Conservation (phyloP, 1,140 invertebrate species). For the Eubasilissa regina region DNA sequence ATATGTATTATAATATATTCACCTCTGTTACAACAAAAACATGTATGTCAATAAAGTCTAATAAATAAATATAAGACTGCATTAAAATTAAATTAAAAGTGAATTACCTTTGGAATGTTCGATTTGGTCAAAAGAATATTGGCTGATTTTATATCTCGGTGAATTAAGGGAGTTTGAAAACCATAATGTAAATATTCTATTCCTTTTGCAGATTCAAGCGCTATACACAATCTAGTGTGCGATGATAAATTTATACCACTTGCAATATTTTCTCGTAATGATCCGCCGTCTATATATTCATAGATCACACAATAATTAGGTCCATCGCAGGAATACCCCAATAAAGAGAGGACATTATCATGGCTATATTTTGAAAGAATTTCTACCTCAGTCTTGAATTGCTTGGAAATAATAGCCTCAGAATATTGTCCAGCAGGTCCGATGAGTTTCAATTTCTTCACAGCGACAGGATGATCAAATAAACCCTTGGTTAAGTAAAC, state of each 20-base stretch:
- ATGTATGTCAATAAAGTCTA: too few species aligned
- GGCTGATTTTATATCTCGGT: conserved; percentile 84
- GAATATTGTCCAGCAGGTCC: conserved; percentile 64
- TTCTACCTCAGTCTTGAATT: conserved; percentile 80
- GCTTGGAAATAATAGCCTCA: conserved; percentile 70
- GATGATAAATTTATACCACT: conserved; percentile 67
- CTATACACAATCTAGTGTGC: conserved; percentile 73
- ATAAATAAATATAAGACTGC: too few species aligned
- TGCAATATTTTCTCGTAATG: conserved; percentile 76
- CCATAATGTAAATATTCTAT: conserved; percentile 77
- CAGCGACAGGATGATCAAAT: conserved; percentile 71
- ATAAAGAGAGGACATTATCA: conserved; percentile 78
- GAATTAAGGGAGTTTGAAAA: conserved; percentile 74
- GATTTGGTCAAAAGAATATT: conserved; percentile 81
- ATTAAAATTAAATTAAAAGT: too few species aligned
- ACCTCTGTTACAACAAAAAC: too few species aligned
- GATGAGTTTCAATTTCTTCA: conserved; percentile 75
- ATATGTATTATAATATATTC: too few species aligned
- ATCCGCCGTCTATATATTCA: conserved; percentile 80
- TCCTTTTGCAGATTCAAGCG: conserved; percentile 76
- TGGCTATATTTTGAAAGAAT: conserved; percentile 75
- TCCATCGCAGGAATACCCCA: conserved; percentile 79
- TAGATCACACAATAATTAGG: conserved; percentile 78
- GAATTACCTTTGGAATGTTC: conserved; percentile 76
- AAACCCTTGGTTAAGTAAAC: conserved; percentile 76